Evolutionary conservation across 2,888 invertebrate species (phyloP), one percentile per base, ranked within the genome.

Genomic region (Eupithecia dodoneata): DNA sequence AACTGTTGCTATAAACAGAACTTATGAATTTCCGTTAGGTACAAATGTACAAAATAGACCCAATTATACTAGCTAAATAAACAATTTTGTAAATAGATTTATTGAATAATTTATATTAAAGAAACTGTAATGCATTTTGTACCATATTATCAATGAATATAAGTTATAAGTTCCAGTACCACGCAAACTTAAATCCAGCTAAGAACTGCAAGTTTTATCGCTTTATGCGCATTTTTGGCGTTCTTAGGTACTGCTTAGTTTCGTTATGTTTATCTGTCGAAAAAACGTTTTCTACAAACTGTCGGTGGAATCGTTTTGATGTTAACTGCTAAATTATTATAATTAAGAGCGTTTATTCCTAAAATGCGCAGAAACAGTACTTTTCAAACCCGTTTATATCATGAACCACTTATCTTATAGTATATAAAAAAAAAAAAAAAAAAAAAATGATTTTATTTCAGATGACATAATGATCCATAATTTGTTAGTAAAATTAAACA

Each of bases 11-110:
- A 55, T 72, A 66, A 42, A 15, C 13, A 6, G 3, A 41, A 66
- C 42, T 66, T 66, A 15, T 66, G 42, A 66, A 66, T 66, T 66
- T 66, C 65, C 41, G 41, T 12, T 65, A 65, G 55, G 18, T 59
- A 59, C 59, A 59, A 18, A 4, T 63, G 18, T 42, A 66, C 15
- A 66, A 66, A 30, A 42, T 42, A 66, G 66, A 9, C 7, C 15
- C 15, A 15, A 15, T 42, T 66, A 3, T 66, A 66, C 42, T 7
- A 66, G 42, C 3, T 15, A 42, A 42, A 66, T 15, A 66, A 41
- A 18, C 49, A 49, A 49, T 9, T 10, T 15, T 66, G 66, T 66
- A 66, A 66, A 66, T 66, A 66, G 15, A 42, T 42, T 6, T 66
- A 66, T 42, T 66, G 42, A 42, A 5, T 55, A 44, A 44, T 9